Conservation (phyloP, 1,140 invertebrate genomes). For the Oncopodura yosiiana region DNA sequence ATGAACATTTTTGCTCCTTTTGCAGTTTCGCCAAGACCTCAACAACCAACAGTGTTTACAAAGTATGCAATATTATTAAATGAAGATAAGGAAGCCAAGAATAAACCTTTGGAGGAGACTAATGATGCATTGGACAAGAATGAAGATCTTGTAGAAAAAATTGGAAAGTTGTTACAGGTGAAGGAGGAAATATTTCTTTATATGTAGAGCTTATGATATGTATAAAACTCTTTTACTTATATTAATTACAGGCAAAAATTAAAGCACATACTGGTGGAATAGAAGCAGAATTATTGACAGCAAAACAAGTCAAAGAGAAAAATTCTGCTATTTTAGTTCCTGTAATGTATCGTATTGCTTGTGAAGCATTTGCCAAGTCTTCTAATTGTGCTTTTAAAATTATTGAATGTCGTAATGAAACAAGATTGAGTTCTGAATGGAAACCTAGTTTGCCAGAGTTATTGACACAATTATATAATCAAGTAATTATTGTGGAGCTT, state of each 20-base stretch:
- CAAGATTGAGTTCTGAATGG: slow-evolving; percentile 27
- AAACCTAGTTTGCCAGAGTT: slow-evolving; percentile 24
- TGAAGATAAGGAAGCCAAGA: neutral
- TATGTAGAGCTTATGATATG: neutral
- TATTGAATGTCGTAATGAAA: slow-evolving; percentile 24
- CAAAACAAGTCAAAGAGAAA: slow-evolving; percentile 11
- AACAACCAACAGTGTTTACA: neutral
- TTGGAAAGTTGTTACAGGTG: slow-evolving; percentile 13
- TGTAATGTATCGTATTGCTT: slow-evolving; percentile 26
- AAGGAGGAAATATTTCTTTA: neutral
- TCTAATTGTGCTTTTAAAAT: slow-evolving; percentile 24
- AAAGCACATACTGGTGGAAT: slow-evolving; percentile 7
- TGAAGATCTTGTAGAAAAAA: slow-evolving; percentile 1
- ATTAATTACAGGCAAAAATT: slow-evolving; percentile 17
- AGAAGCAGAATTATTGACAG: slow-evolving; percentile 7
- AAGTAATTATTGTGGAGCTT: slow-evolving; percentile 28
- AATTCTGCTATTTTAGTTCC: slow-evolving; percentile 7
- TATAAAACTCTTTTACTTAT: neutral
- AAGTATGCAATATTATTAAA: slow-evolving; percentile 15
- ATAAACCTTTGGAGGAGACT: neutral
- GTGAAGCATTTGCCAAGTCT: slow-evolving; percentile 17
- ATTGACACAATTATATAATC: slow-evolving; percentile 17
- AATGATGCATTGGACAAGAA: neutral
- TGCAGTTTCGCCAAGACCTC: neutral
- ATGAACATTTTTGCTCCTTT: no score